Base-by-base conservation (phyloP, 2,888 invertebrate species). In the Lithosia quadra region DNA sequence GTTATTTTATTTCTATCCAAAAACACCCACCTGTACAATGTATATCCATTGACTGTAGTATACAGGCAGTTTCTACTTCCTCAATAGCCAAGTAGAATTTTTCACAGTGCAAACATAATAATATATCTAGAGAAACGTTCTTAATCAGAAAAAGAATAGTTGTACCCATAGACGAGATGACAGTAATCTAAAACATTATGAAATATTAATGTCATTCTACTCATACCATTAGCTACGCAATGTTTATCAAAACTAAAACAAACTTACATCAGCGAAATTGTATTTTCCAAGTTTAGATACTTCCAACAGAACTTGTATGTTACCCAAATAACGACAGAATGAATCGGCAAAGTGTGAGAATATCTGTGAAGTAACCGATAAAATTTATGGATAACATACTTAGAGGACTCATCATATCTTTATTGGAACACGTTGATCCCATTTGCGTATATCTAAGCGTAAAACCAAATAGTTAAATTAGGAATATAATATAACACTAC, bases 41-140 rank as follows among this genome's bases (percentile, higher is more conserved):
- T 1, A 33, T 4, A 2, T 62, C 28, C 33, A 28, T 28, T 13
- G 22, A 10, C 5, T 10, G 39, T 21, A 61, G 11, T 22, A 43
- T 43, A 61, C 81, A 78, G 2, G 57, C 59, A 2, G 62, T 57
- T 36, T 74, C 72, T 9, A 71, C 73, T 24, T 76, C 69, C 15
- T 74, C 78, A 28, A 82, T 57, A 4, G 65, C 34, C 0, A 78
- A 28, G 22, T 84, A 81, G 9, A 79, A 80, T 21, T 75, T 80
- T 61, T 84, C 85, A 22, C 78, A 71, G 21, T 79, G 67, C 0
- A 76, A 8, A 2, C 79, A 72, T n/a, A 80, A 67, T 2, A 75
- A 13, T 0, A 71, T 24, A 1, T 77, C 62, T 2, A 83, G 1
- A 5, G 69, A 9, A 1, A 80, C 63, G 33, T 80, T 80, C 63